These are phyloP conservation scores for Nowickia ferox DNA, from an alignment of 2,888 invertebrate genomes.

Conservation along the genomic window DNA sequence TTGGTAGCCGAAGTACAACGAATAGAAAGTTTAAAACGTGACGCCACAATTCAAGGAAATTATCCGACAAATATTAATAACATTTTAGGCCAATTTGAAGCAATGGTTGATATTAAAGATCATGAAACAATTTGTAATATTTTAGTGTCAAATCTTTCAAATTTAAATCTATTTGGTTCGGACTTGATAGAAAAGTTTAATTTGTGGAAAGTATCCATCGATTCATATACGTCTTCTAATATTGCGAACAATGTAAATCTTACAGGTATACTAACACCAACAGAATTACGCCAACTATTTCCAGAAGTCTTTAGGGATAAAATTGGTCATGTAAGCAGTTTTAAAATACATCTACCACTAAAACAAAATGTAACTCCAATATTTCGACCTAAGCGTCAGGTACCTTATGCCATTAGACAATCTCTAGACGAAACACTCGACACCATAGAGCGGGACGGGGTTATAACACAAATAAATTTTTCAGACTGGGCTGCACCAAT, in stretches of 20 bases:
- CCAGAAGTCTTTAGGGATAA: too few relatives aligned
- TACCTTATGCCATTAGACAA: constrained; percentile 69
- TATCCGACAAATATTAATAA: constrained; percentile 6
- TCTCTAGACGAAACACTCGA: constrained; percentile 56
- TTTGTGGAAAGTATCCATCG: too few relatives aligned
- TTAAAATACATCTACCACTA: constrained; percentile 47
- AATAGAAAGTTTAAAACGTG: constrained; percentile 25
- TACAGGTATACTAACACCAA: too few relatives aligned
- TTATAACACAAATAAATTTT: constrained; percentile 66
- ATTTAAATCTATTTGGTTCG: too few relatives aligned
- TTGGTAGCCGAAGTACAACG: constrained; percentile 33
- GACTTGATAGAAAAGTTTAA: too few relatives aligned
- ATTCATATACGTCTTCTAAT: too few relatives aligned
- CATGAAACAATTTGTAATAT: not conserved
- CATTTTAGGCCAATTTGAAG: constrained; percentile 2
- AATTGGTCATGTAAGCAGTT: too few relatives aligned
- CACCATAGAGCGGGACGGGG: constrained; percentile 54
- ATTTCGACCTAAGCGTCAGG: constrained; percentile 63
- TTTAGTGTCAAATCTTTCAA: constrained; percentile 49
- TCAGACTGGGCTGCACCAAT: constrained; percentile 73
- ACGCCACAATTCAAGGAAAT: not conserved
- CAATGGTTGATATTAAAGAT: not conserved
- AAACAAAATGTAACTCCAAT: constrained; percentile 55
- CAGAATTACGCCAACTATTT: too few relatives aligned
- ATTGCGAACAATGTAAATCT: too few relatives aligned